Base-by-base conservation (phyloP, 2,113 vertebrate species). In the Mellivora capensis region DNA sequence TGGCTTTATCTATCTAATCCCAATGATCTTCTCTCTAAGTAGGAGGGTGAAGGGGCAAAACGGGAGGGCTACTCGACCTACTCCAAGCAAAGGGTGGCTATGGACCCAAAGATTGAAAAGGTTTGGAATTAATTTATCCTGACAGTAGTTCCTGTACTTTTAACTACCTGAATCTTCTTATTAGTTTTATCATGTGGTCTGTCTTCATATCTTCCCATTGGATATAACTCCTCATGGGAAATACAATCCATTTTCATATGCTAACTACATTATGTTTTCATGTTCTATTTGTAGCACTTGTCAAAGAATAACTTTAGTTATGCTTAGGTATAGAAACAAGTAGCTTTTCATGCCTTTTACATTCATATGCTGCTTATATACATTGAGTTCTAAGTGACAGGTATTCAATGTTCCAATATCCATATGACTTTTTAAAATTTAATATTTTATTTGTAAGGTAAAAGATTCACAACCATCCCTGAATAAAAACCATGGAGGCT, bases 401-500 rank as follows among this genome's bases (percentile, higher is more conserved):
- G 8, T 80, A 87, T 42, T 91, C 61, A 69, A 7, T 59, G 15
- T 93, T 87, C 61, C 87, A 93, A 57, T 91, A 81, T 94, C 64
- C 1, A 62, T 69, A 79, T 69, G 7, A 64, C 83, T 74, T 83
- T n/a, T 81, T 59, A 72, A 42, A 21, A 80, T 93, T 98, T 91
- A 54, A 85, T 94, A 23, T 76, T 93, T 95, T 90, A 42, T 96
- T 96, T 93, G 82, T n/a, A 80, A 69, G 23, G 59, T 49, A 71
- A 96, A 95, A 97, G 25, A 23, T 23, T 96, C 15, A 82, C 77
- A 94, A 81, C 1, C 0, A 4, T 54, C 1, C 90, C 59, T 95
- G 17, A 90, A 59, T 72, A 86, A 72, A 87, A 97, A 98, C 10
- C 61, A 64, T 72, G 31, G 34, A 89, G 61, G 11, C 5, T 62